Conservation (phyloP, 2,888 invertebrate genomes). For the Mechanitis messenoides region DNA sequence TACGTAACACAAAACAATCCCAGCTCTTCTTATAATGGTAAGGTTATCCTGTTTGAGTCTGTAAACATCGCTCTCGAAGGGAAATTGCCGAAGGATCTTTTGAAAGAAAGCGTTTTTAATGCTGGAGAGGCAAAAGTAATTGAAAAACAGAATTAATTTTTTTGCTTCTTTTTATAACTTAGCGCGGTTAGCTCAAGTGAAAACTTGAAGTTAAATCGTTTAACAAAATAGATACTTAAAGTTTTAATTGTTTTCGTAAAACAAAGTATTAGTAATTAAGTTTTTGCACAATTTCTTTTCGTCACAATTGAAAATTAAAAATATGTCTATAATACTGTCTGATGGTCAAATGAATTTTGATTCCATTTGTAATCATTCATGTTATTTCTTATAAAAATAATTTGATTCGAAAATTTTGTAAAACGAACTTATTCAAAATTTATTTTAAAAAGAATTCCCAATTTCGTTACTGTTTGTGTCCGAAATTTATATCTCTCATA, state of each 20-base stretch:
- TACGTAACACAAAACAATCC: constrained; percentile 22
- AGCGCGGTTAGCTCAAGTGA: constrained; percentile 19
- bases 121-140: constrained; percentile 43
- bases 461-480: not conserved
- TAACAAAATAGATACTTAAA: constrained; percentile 31
- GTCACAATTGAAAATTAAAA: too few species aligned
- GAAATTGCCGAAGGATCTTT: constrained; percentile 59
- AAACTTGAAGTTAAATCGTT: constrained; percentile 26
- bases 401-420: too few species aligned
- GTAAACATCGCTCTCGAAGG: constrained; percentile 46
- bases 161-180: constrained; percentile 29
- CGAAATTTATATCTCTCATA: constrained; percentile 31
- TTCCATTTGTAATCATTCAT: too few species aligned
- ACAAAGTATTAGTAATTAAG: constrained; percentile 12
- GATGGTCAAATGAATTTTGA: too few species aligned
- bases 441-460: too few species aligned
- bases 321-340: too few species aligned
- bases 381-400: too few species aligned
- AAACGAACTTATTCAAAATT: too few species aligned
- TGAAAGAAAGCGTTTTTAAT: constrained; percentile 43
- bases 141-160: constrained; percentile 52
- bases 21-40: constrained; percentile 42
- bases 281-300: too few species aligned
- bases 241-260: constrained; percentile 26
- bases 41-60: constrained; percentile 46